Conservation (phyloP, 2,113 vertebrate genomes). For the Oxyruncus cristatus region DNA sequence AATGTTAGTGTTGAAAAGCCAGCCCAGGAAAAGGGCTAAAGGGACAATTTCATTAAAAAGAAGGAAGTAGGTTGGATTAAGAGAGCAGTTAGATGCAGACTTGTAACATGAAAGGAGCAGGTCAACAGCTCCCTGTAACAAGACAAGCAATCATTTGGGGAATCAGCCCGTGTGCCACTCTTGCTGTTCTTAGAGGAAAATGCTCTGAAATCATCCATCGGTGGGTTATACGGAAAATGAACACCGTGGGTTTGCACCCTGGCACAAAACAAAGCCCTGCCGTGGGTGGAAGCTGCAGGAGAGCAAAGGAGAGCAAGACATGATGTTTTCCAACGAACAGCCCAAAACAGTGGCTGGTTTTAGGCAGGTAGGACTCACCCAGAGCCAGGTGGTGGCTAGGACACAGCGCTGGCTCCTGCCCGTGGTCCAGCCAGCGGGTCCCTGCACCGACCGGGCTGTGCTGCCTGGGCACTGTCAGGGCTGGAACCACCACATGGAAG, state of each 20-base stretch:
- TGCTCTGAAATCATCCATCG: neutral
- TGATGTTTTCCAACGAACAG: neutral
- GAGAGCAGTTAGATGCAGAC: slow-evolving; percentile 33
- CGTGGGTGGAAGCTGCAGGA: neutral
- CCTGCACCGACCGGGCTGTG: neutral
- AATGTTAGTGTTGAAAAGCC: slow-evolving; percentile 47
- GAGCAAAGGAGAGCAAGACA: neutral
- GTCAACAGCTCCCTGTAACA: slow-evolving; percentile 51
- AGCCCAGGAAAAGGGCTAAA: slow-evolving; percentile 42
- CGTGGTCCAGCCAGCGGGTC: accelerated
- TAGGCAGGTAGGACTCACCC: accelerated
- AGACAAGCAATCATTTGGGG: slow-evolving; percentile 40
- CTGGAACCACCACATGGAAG: accelerated
- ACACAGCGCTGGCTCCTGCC: accelerated
- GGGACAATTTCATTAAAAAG: slow-evolving; percentile 52
- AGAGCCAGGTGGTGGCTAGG: accelerated
- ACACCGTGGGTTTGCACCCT: neutral
- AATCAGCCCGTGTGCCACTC: neutral
- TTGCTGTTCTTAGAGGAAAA: slow-evolving; percentile 9
- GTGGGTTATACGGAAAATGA: neutral
- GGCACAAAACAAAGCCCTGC: neutral
- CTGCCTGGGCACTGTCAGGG: neutral
- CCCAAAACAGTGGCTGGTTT: neutral
- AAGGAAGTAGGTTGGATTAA: slow-evolving; percentile 34
- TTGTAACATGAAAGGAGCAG: slow-evolving; percentile 42